Percentiles rank a stretch among this genome's conserved stretches.
Conservation (phyloP, 2,888 invertebrate genomes). For the Epinotia ramella region DNA sequence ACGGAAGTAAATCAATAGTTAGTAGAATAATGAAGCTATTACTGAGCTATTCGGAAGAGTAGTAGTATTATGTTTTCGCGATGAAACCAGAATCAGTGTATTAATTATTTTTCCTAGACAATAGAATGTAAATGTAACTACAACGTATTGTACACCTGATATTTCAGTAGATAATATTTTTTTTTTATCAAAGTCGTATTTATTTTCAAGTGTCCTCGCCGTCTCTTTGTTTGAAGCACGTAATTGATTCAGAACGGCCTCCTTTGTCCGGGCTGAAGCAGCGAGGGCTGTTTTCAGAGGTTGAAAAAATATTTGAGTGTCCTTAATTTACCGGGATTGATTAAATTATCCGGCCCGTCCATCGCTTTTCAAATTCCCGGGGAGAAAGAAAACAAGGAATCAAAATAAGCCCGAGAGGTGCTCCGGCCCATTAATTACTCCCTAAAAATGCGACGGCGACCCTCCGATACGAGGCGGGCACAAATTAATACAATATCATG, state of each 20-base stretch:
- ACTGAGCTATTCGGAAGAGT: neutral
- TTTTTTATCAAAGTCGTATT: slow-evolving; percentile 8
- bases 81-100: neutral
- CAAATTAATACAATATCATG: slow-evolving; percentile 58
- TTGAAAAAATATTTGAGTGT: slow-evolving; percentile 53
- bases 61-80: neutral
- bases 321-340: slow-evolving; percentile 56
- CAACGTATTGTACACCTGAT: neutral
- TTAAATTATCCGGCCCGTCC: slow-evolving; percentile 56
- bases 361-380: slow-evolving; percentile 51
- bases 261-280: slow-evolving; percentile 36
- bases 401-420: slow-evolving; percentile 58
- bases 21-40: slow-evolving; percentile 2
- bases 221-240: slow-evolving; percentile 18
- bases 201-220: slow-evolving; percentile 16
- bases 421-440: slow-evolving; percentile 61
- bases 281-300: slow-evolving; percentile 38
- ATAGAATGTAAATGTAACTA: slow-evolving; percentile 2
- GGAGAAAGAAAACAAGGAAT: slow-evolving; percentile 58
- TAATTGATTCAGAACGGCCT: slow-evolving; percentile 42
- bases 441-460: slow-evolving; percentile 56
- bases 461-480: slow-evolving; percentile 46
- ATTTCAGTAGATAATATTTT: slow-evolving; percentile 17
- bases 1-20: slow-evolving; percentile 11
- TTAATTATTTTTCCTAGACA: neutral